Evolutionary conservation across 2,888 invertebrate species (phyloP), one percentile per base, ranked within the genome.

Genomic region (Pandemis heparana): DNA sequence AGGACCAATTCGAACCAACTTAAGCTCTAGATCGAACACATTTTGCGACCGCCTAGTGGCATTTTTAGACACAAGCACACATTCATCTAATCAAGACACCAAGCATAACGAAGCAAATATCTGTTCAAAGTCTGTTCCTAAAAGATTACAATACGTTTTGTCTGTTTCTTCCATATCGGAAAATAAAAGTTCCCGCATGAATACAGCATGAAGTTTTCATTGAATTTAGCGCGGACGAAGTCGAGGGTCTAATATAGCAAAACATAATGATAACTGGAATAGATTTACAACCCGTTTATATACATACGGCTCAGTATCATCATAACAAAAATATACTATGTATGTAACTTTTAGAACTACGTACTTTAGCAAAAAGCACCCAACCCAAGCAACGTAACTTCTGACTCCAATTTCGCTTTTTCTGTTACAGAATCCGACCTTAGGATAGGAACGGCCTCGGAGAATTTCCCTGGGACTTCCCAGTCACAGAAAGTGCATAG

Each of bases 21-120:
- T 60, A 39, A 43, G 8, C 23, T 56, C 12, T 60, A 64, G 32
- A 64, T 10, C 43, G 63, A 63, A 74, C 69, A 74, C 68, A 73
- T 64, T 32, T 69, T 65, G 73, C 69, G 73, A 74, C 73, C 41
- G 51, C 63, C 64, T 60, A 38, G 41, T 64, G 64, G 38, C 64
- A 60, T 53, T 72, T 62, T 63, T 16, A 53, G 10, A 65, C 51
- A 16, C 51, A 53, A 16, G 65, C 60, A 66, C 65, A 71, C 64
- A 53, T 66, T 61, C 61, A 7, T 71, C 65, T 66, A 18, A 53
- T 39, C 53, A 18, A 51, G 62, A 51, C 61, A 53, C 43, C 48
- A 67, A 56, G 41, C 67, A 62, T 62, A 62, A 43, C 18, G 14
- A 62, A 46, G n/a, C 60, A n/a, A 38, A 23, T 12, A 39, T 53